Conservation (phyloP, 2,888 invertebrate species). For the Drosophila differens region DNA sequence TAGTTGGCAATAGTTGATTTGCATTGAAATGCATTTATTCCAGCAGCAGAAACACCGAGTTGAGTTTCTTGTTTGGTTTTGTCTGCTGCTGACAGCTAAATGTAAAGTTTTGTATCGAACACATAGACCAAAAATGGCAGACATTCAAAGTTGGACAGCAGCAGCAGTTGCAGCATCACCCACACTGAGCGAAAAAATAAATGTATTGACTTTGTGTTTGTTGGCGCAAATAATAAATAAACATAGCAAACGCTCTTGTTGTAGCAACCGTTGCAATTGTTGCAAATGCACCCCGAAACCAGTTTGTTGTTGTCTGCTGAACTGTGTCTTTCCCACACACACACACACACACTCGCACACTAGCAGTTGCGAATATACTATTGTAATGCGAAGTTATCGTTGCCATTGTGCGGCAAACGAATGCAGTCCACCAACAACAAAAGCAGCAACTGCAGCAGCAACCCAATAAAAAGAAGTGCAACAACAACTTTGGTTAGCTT, state of each 20-base stretch:
- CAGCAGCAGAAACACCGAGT: slow-evolving; percentile 20
- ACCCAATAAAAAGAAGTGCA: slow-evolving; percentile 44
- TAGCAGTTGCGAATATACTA: slow-evolving; percentile 60
- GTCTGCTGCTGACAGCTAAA: slow-evolving; percentile 63
- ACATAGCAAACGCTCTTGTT: slow-evolving; percentile 45
- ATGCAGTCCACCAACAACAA: slow-evolving; percentile 54
- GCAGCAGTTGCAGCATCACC: slow-evolving; percentile 26
- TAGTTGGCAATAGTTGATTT: slow-evolving; percentile 53
- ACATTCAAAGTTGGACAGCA: slow-evolving; percentile 34
- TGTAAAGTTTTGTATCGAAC: slow-evolving; percentile 59
- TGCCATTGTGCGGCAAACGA: slow-evolving; percentile 77
- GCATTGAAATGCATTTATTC: slow-evolving; percentile 58
- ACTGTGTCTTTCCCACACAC: slow-evolving; percentile 71
- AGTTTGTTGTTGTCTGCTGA: slow-evolving; percentile 54
- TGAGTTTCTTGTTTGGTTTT: slow-evolving; percentile 10
- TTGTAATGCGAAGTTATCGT: slow-evolving; percentile 79
- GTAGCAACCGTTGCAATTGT: slow-evolving; percentile 72
- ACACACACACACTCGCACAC: slow-evolving; percentile 15
- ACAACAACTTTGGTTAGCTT: slow-evolving; percentile 28
- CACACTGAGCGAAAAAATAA: slow-evolving; percentile 47
- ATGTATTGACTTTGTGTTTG: slow-evolving; percentile 72
- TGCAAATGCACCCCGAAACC: slow-evolving; percentile 62
- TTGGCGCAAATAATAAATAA: slow-evolving; percentile 74
- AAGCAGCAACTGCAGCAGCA: not conserved
- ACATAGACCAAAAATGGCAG: slow-evolving; percentile 67